Percentiles rank a stretch among this genome's conserved stretches.
phyloP scores from a whole-genome alignment of 2,113 vertebrate species.

The Brienomyrus brachyistius region DNA sequence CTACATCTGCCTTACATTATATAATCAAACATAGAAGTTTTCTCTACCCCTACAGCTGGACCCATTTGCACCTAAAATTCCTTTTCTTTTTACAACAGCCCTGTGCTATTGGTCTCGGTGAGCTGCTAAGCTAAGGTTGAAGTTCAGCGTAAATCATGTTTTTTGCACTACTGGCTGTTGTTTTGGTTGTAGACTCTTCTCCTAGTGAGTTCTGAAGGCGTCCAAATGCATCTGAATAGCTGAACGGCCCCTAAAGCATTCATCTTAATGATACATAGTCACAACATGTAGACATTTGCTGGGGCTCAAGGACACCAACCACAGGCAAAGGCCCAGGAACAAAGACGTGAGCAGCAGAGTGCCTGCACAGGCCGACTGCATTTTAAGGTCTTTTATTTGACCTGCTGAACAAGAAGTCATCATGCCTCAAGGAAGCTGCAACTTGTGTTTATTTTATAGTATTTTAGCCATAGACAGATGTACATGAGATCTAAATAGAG shows the following conservation, averaged over 20 bases:
- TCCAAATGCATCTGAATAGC: not conserved
- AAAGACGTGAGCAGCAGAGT: not conserved
- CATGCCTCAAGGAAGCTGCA: not conserved
- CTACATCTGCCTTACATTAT: not conserved
- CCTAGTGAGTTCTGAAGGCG: not conserved
- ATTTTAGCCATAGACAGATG: not conserved
- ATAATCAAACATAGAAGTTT: not conserved
- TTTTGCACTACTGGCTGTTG: not conserved
- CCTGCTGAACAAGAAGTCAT: not conserved
- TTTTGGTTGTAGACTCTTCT: not conserved
- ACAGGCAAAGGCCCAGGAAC: not conserved
- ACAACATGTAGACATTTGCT: slow-evolving; percentile 4
- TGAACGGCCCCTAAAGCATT: not conserved
- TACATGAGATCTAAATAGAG: not conserved
- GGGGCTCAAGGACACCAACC: not conserved
- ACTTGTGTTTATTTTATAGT: not conserved
- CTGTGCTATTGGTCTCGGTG: not conserved
- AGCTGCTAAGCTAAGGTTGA: not conserved
- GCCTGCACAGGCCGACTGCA: not conserved
- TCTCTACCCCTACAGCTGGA: not conserved
- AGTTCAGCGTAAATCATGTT: not conserved
- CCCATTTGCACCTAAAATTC: not conserved
- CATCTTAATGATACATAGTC: not conserved
- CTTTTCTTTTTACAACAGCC: not conserved
- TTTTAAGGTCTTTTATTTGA: not conserved